Conservation (phyloP, 2,888 invertebrate genomes). For the Drosophila limbata region DNA sequence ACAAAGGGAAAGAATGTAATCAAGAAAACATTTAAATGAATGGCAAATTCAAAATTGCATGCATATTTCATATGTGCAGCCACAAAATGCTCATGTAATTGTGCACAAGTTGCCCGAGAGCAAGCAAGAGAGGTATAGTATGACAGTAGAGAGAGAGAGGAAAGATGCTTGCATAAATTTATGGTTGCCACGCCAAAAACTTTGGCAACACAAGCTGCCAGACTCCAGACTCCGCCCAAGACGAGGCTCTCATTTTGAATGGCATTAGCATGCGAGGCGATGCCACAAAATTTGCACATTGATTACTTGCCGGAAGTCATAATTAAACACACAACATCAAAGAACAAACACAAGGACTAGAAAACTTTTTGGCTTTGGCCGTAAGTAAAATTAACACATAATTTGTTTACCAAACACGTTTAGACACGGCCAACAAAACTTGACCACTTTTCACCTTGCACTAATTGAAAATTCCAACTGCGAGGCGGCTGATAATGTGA, state of each 20-base stretch:
- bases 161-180: slow-evolving; percentile 68
- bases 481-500: slow-evolving; percentile 65
- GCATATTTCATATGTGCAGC: slow-evolving; percentile 78
- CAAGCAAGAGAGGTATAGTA: background rate
- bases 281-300: slow-evolving; percentile 72
- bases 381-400: slow-evolving; percentile 72
- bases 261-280: slow-evolving; percentile 57
- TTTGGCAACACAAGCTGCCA: slow-evolving; percentile 28
- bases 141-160: background rate
- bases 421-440: slow-evolving; percentile 56
- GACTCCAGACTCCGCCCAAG: slow-evolving; percentile 6
- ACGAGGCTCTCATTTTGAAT: slow-evolving; percentile 12
- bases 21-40: slow-evolving; percentile 79
- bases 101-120: slow-evolving; percentile 56
- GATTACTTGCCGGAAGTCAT: slow-evolving; percentile 78
- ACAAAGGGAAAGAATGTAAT: slow-evolving; percentile 61
- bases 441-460: slow-evolving; percentile 68
- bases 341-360: slow-evolving; percentile 27
- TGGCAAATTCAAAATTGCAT: slow-evolving; percentile 79
- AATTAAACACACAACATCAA: slow-evolving; percentile 71
- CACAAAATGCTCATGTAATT: slow-evolving; percentile 77
- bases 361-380: slow-evolving; percentile 34
- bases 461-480: slow-evolving; percentile 80
- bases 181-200: slow-evolving; percentile 55
- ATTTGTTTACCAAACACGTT: slow-evolving; percentile 78